phyloP scores from a whole-genome alignment of 2,888 invertebrate species.

The Smittia aterrima region DNA sequence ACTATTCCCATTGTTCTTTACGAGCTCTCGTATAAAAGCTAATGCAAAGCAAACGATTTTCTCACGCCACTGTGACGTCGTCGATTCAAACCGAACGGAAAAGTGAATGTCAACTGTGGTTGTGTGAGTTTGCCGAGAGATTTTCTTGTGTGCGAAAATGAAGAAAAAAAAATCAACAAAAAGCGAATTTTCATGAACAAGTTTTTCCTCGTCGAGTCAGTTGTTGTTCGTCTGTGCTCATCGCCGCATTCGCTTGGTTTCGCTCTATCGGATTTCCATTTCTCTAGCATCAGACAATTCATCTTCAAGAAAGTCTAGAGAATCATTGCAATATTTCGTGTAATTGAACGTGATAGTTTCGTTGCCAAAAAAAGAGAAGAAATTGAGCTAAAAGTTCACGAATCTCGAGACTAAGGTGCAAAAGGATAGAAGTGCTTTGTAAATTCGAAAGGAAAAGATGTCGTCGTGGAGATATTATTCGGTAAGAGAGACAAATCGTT shows the following conservation, averaged over 20 bases:
- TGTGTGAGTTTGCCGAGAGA: neutral
- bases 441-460: constrained; percentile 16
- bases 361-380: neutral
- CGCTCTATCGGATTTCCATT: neutral
- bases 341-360: constrained; percentile 4
- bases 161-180: constrained; percentile 22
- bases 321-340: neutral
- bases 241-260: constrained; percentile 11
- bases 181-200: constrained; percentile 36
- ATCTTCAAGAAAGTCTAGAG: neutral
- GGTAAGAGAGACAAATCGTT: constrained; percentile 18
- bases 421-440: neutral
- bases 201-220: constrained; percentile 20
- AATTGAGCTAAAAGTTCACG: neutral
- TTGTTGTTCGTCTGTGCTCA: constrained; percentile 27
- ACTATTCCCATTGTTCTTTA: neutral
- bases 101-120: neutral
- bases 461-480: constrained; percentile 39
- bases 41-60: neutral
- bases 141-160: neutral
- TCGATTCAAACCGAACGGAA: neutral
- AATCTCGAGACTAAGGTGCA: neutral
- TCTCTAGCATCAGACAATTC: neutral
- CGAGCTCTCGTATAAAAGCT: neutral
- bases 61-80: constrained; percentile 13